Evolutionary conservation across 2,797 vertebrate genomes (phyloP), one percentile per base, ranked within the genome.

Genomic region (Argentina silus): DNA sequence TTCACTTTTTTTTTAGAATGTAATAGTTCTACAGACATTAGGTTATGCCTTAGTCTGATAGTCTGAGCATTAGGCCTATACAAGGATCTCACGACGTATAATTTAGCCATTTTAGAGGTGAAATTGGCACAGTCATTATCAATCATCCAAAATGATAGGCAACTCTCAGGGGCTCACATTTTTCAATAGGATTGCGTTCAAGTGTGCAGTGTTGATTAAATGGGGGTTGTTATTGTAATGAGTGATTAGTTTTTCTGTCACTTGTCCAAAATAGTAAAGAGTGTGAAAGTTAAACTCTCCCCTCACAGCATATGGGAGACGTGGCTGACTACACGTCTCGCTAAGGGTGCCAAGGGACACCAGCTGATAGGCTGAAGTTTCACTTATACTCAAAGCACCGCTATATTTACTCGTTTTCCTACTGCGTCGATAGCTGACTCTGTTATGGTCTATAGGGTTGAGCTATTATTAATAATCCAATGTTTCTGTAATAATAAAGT

Each of bases 221-320:
- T 19, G 42, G 42, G n/a, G 15, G 23, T 36, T 67, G 65, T 50
- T 67, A 67, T 67, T 67, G 23, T 67, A 65, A 53, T 53, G 53
- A 44, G 51, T 56, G 67, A 57, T 57, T 69, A 36, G 50, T n/a
- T 19, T 42, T 36, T 55, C 67, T 53, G 67, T 68, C 50, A 55
- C 50, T 6, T 11, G 64, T 48, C 64, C 64, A 68, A 66, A 6
- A 12, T 51, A 50, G 36, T 44, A 43, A 56, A 44, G 51, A 57
- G 51, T 69, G 67, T 69, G 67, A 56, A 69, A 69, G 67, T 56
- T 51, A 36, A 43, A 19, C 42, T 69, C 50, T 55, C 67, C 67
- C 48, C 50, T 15, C 27, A n/a, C 51, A 85, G 80, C 94, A 95
- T 94, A 95, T 93, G 94, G 93, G 91, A 94, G 92, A 92, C 86